Evolutionary conservation across 1,140 invertebrate species (phyloP).

Genomic region (Cotesia typhae): DNA sequence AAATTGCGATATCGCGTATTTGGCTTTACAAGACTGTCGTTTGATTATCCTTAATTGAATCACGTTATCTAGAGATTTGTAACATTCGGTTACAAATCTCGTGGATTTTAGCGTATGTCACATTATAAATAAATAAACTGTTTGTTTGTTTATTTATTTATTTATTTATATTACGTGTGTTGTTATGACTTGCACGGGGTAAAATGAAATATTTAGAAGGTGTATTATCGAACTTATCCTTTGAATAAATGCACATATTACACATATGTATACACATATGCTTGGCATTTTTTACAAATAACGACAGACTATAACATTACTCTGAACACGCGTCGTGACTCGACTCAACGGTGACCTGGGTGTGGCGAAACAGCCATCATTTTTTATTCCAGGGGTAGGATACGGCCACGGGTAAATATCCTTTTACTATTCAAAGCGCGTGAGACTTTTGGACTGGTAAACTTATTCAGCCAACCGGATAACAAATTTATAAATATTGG

Average conservation of each 20-base stretch:
- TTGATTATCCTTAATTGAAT: constrained; percentile 49
- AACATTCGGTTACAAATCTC: neutral
- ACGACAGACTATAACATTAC: constrained; percentile 17
- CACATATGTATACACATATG: neutral
- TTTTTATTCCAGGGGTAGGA: constrained; percentile 21
- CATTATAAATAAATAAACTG: too few species aligned
- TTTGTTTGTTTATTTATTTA: too few species aligned
- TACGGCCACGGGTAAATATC: constrained; percentile 8
- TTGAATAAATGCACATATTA: neutral
- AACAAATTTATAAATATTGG: neutral
- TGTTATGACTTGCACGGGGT: too few species aligned
- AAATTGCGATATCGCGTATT: constrained; percentile 24
- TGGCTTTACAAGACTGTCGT: constrained; percentile 22
- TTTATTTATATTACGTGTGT: too few species aligned
- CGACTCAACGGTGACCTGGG: constrained; percentile 24
- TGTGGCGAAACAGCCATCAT: constrained; percentile 11
- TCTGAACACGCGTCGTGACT: constrained; percentile 28
- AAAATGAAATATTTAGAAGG: too few species aligned
- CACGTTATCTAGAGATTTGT: constrained; percentile 31
- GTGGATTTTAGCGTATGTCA: too few species aligned
- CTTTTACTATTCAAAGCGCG: constrained; percentile 15
- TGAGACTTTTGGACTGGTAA: constrained; percentile 15
- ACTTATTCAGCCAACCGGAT: constrained; percentile 5
- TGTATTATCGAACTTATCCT: too few species aligned
- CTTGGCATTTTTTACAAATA: neutral